Evolutionary conservation across 2,888 invertebrate genomes (phyloP), one percentile per base, ranked within the genome.

Genomic region (Cynaeus angustus): DNA sequence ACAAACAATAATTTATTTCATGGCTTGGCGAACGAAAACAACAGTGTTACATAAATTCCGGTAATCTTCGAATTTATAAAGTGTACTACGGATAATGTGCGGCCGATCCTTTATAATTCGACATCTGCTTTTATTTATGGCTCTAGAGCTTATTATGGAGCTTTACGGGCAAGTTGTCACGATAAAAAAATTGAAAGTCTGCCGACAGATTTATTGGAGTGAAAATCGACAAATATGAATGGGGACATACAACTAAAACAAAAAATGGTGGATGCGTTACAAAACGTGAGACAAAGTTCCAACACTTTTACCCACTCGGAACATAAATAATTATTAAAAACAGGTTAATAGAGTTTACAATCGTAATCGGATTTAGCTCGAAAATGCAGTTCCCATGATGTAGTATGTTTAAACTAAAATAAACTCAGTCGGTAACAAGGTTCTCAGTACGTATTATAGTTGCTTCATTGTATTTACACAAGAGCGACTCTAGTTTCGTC

Each of bases 1-100:
- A 67, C 66, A 67, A 67, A 58, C 66, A 59, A 43, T 59, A 50
- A 67, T 52, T 58, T 59, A 59, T 67, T 52, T 55, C 12, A 37
- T 62, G 55, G 52, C 13, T n/a, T 10, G 21, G 21, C 38, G 48
- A 46, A 55, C 58, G 58, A 66, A 65, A 65, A 65, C 65, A 65
- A 65, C 52, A 53, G 65, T 45, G 53, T 28, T 48, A 56, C 55
- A 55, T 48, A 48, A 66, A 66, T 66, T 48, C 28, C 46, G 33
- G 26, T 53, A 46, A 66, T 56, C 66, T 55, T 52, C 26, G 37
- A 64, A 64, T 64, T 64, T 41, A 41, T 48, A 52, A 64, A 64
- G 41, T 52, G 50, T 50, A 52, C 37, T 2, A n/a, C 4, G 62
- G 50, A 62, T 62, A 50, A 50, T 21, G 38, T 50, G 33, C n/a